phyloP scores from a whole-genome alignment of 1,140 invertebrate genomes.

The Idris sp. region DNA sequence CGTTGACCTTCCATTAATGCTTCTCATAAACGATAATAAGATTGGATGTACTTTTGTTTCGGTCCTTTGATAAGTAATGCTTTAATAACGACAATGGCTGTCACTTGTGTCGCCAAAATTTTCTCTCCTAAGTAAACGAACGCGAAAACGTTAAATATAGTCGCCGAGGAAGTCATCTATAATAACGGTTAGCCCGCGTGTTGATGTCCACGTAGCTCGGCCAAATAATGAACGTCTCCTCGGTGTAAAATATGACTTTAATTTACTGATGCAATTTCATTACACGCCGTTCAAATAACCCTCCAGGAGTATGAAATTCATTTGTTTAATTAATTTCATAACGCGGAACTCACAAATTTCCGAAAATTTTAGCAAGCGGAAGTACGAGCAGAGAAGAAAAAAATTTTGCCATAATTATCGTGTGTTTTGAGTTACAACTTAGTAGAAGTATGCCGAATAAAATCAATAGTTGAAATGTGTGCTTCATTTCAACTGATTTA shows the following conservation, averaged over 20 bases:
- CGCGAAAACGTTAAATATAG: constrained; percentile 47
- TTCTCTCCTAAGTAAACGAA: constrained; percentile 21
- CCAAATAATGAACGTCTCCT: constrained; percentile 40
- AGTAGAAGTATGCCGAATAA: too few species aligned
- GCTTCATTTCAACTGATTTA: too few species aligned
- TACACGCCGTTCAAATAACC: constrained; percentile 44
- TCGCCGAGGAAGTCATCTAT: constrained; percentile 26
- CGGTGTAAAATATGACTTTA: constrained; percentile 49
- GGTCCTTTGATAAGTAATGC: constrained; percentile 12
- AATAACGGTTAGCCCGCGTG: constrained; percentile 38
- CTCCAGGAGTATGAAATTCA: constrained; percentile 34
- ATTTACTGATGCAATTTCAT: constrained; percentile 57
- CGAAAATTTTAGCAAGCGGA: constrained; percentile 11
- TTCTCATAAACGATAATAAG: constrained; percentile 10
- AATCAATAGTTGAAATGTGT: too few species aligned
- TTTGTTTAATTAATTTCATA: constrained; percentile 53
- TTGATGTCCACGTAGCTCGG: constrained; percentile 40
- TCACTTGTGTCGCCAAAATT: constrained; percentile 3
- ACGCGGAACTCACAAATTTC: constrained; percentile 16
- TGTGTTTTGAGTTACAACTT: too few species aligned
- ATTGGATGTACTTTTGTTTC: constrained; percentile 26
- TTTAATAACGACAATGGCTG: neutral
- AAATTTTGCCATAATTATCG: too few species aligned
- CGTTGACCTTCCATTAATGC: constrained; percentile 39
- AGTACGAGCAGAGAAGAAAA: too few species aligned